phyloP scores from a whole-genome alignment of 2,888 invertebrate species.

The Plagodis pulveraria region DNA sequence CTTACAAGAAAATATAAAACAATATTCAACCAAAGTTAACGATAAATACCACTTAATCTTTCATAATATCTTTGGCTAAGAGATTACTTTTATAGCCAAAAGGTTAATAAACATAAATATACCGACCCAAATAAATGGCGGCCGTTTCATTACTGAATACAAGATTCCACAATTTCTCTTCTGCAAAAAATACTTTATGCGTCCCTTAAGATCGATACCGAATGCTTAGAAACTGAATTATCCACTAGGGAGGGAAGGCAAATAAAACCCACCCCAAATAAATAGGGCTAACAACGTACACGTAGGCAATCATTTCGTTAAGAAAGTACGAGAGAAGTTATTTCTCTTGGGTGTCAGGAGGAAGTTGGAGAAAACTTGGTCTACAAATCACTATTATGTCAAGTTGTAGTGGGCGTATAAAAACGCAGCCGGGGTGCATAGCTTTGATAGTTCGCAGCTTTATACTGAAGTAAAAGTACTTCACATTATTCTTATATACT shows the following conservation, averaged over 20 bases:
- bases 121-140: conserved; percentile 25
- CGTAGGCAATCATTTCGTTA: conserved; percentile 84
- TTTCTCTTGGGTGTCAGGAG: conserved; percentile 71
- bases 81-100: conserved; percentile 21
- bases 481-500: too few species aligned
- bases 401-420: conserved; percentile 59
- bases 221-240: conserved; percentile 82
- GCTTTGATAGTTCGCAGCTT: conserved; percentile 35
- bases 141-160: conserved; percentile 36
- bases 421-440: conserved; percentile 44
- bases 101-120: conserved; percentile 23
- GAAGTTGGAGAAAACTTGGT: conserved; percentile 55
- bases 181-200: conserved; percentile 72
- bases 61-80: background rate
- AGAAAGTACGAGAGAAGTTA: conserved; percentile 78
- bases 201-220: conserved; percentile 77
- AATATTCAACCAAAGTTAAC: background rate
- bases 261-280: conserved; percentile 79
- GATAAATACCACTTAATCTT: background rate
- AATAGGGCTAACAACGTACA: conserved; percentile 80
- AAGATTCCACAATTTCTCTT: conserved; percentile 44
- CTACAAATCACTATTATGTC: conserved; percentile 76
- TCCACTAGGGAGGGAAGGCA: conserved; percentile 74
- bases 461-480: background rate
- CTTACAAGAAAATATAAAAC: background rate